Conservation (phyloP, 2,797 vertebrate species). For the Orestias chungarensis region DNA sequence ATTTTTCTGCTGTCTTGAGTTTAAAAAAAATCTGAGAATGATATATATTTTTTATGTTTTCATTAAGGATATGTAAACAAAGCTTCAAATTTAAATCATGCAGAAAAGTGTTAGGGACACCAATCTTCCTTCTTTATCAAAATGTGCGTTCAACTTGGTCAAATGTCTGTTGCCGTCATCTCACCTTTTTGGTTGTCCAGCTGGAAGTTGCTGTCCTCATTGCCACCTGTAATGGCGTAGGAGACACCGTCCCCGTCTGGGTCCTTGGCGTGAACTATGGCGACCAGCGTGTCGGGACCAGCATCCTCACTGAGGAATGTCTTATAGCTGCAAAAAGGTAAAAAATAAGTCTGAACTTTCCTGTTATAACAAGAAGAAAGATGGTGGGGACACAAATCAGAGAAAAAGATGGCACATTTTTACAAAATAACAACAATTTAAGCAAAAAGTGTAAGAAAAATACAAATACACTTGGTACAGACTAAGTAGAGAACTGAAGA, state of each 20-base stretch:
- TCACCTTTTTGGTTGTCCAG: slow-evolving; percentile 89
- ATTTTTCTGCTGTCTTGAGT: too few relatives aligned
- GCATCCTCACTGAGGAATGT: slow-evolving; percentile 92
- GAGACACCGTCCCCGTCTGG: slow-evolving; percentile 87
- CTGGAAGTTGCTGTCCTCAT: slow-evolving; percentile 91
- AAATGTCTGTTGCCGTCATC: neutral
- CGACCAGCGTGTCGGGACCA: slow-evolving; percentile 87
- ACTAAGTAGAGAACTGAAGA: slow-evolving; percentile 31
- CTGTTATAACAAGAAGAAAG: neutral
- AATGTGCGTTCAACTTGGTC: neutral
- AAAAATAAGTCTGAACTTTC: neutral
- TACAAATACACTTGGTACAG: neutral
- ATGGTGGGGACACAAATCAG: neutral
- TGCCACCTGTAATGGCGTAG: slow-evolving; percentile 88
- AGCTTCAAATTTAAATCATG: neutral
- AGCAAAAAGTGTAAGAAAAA: neutral
- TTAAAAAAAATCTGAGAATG: too few relatives aligned
- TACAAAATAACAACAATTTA: neutral
- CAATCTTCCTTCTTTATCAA: neutral
- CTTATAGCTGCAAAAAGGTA: slow-evolving; percentile 80
- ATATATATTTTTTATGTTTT: too few relatives aligned
- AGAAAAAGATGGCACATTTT: neutral
- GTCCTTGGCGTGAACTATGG: slow-evolving; percentile 87
- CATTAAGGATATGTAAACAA: too few relatives aligned
- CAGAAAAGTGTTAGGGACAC: neutral